A percentile compares a stretch with the other conserved stretches of the same genome.
These are phyloP conservation scores for Australoheros facetus DNA, from an alignment of 2,797 vertebrate species.

Conservation along the genomic window DNA sequence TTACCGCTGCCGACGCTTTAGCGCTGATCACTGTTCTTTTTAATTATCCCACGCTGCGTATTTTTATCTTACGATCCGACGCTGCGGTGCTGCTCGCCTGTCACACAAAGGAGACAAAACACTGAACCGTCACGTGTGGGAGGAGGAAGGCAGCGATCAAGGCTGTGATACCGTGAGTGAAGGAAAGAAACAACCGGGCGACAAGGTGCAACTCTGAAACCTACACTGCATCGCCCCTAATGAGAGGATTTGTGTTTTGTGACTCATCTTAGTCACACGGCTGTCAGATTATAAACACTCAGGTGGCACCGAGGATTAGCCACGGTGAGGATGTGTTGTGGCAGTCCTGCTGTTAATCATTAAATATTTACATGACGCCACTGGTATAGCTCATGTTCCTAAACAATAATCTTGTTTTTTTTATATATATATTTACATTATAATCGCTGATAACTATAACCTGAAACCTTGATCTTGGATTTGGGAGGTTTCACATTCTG, in stretches of 20 bases:
- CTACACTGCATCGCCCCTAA: slow-evolving; percentile 32
- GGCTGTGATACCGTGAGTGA: slow-evolving; percentile 18
- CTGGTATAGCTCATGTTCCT: background rate
- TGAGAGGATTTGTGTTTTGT: slow-evolving; percentile 51
- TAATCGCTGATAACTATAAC: background rate
- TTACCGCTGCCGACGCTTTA: slow-evolving; percentile 50
- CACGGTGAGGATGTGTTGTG: slow-evolving; percentile 4
- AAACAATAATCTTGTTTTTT: slow-evolving; percentile 30
- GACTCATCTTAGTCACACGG: slow-evolving; percentile 31
- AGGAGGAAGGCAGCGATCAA: slow-evolving; percentile 19
- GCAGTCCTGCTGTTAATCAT: slow-evolving; percentile 28
- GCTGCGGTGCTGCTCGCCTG: slow-evolving; percentile 24
- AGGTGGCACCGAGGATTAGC: slow-evolving; percentile 39
- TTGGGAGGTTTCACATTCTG: background rate
- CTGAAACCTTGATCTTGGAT: slow-evolving; percentile 16
- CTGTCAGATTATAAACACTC: slow-evolving; percentile 56
- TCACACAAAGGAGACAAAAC: slow-evolving; percentile 47
- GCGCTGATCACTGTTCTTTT: slow-evolving; percentile 59
- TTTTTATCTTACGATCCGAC: slow-evolving; percentile 55
- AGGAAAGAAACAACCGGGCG: slow-evolving; percentile 1
- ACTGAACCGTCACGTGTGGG: slow-evolving; percentile 27
- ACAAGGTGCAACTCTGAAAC: slow-evolving; percentile 26
- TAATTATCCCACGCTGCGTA: slow-evolving; percentile 65
- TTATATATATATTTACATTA: slow-evolving; percentile 1
- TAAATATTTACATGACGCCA: slow-evolving; percentile 21